Evolutionary conservation across 1,140 invertebrate species (phyloP).

Genomic region (Neotoxoptera formosana): DNA sequence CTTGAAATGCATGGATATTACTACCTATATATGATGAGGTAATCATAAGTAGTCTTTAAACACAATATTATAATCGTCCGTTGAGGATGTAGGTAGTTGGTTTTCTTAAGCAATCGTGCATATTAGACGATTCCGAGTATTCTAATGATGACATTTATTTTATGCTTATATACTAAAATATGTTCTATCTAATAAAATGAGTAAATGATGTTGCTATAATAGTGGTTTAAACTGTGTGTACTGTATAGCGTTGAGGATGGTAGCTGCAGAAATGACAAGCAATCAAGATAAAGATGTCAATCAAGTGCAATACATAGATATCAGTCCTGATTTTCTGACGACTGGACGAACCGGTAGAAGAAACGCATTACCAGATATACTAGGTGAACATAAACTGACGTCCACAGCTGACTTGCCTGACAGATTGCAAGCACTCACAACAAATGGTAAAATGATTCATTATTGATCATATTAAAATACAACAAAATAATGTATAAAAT

Average conservation of each 20-base stretch:
- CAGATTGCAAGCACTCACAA: constrained; percentile 71
- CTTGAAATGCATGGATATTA: not conserved
- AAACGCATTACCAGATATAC: constrained; percentile 81
- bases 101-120: not conserved
- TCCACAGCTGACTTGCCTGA: constrained; percentile 75
- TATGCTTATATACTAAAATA: not conserved
- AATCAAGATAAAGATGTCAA: constrained; percentile 50
- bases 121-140: not conserved
- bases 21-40: not conserved
- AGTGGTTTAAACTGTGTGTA: not conserved
- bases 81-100: not conserved
- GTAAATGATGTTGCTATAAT: not conserved
- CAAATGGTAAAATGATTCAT: constrained; percentile 64
- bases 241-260: constrained; percentile 42
- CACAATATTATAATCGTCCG: not conserved
- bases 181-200: not conserved
- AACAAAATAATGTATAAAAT: not conserved
- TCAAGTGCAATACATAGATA: constrained; percentile 61
- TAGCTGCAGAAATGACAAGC: constrained; percentile 54
- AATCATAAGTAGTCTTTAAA: not conserved
- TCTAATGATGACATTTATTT: not conserved
- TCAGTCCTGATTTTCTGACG: constrained; percentile 74
- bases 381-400: constrained; percentile 71
- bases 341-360: constrained; percentile 79
- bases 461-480: not conserved